Evolutionary conservation across 2,797 vertebrate species (phyloP).

Genomic region (Micromesistius poutassou): DNA sequence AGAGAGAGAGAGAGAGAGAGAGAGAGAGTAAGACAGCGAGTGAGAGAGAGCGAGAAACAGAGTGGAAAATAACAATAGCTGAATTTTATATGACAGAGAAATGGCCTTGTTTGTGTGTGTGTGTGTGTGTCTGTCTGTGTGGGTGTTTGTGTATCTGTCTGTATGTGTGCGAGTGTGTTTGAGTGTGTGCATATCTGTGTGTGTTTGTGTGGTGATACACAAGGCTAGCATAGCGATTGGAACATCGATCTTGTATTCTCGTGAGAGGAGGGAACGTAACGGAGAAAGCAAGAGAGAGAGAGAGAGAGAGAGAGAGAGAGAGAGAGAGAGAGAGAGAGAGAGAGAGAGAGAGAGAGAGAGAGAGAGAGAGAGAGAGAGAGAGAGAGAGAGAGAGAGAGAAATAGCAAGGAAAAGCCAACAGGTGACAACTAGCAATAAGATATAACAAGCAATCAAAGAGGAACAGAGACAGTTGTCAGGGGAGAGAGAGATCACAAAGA

Average conservation of each 20-base stretch:
- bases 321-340: neutral
- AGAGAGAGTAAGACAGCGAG: conserved; percentile 34
- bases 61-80: conserved; percentile 62
- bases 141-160: conserved; percentile 22
- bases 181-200: conserved; percentile 23
- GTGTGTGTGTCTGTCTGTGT: conserved; percentile 6
- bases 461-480: neutral
- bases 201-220: conserved; percentile 45
- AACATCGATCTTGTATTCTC: conserved; percentile 57
- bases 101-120: conserved; percentile 24
- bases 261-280: neutral
- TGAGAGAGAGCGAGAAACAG: neutral
- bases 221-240: conserved; percentile 42
- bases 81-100: conserved; percentile 59
- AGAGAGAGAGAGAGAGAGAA: neutral
- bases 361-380: conserved; percentile 2
- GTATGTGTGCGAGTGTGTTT: neutral
- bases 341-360: conserved; percentile 10
- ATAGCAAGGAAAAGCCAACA: neutral
- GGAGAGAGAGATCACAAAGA: neutral
- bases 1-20: conserved; percentile 46
- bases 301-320: conserved; percentile 2
- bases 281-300: neutral
- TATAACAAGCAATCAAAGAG: neutral
- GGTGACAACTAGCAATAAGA: neutral